These are phyloP conservation scores for Laticauda laticaudata DNA, from an alignment of 2,113 vertebrate genomes.

Conservation along the genomic window DNA sequence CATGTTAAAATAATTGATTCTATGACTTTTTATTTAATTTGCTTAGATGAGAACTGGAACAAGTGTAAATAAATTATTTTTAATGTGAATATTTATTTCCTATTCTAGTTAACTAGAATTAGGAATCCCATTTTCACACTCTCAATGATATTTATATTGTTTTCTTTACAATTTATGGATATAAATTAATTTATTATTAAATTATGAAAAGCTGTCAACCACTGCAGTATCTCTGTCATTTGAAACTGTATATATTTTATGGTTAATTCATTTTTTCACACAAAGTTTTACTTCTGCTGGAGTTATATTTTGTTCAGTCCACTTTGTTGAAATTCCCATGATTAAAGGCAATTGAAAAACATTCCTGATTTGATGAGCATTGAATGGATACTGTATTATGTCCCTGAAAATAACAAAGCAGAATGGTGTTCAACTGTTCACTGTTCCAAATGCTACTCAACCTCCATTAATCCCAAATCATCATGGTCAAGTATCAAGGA, in stretches of 20 bases:
- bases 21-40: neutral
- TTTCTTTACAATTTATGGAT: neutral
- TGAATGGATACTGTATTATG: neutral
- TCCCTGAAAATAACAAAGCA: neutral
- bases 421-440: neutral
- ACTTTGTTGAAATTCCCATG: neutral
- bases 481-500: neutral
- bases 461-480: neutral
- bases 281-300: neutral
- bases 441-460: neutral
- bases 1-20: conserved; percentile 10
- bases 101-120: neutral
- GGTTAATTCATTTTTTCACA: neutral
- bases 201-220: neutral
- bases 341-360: neutral
- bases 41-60: conserved; percentile 17
- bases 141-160: neutral
- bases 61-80: neutral
- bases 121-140: neutral
- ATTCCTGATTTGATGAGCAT: neutral
- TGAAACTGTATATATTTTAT: neutral
- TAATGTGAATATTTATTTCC: neutral
- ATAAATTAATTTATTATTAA: conserved; percentile 19
- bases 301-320: neutral
- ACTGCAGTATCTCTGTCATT: neutral